These are phyloP conservation scores for Hoplias malabaricus DNA, from an alignment of 2,113 vertebrate species.

Conservation along the genomic window DNA sequence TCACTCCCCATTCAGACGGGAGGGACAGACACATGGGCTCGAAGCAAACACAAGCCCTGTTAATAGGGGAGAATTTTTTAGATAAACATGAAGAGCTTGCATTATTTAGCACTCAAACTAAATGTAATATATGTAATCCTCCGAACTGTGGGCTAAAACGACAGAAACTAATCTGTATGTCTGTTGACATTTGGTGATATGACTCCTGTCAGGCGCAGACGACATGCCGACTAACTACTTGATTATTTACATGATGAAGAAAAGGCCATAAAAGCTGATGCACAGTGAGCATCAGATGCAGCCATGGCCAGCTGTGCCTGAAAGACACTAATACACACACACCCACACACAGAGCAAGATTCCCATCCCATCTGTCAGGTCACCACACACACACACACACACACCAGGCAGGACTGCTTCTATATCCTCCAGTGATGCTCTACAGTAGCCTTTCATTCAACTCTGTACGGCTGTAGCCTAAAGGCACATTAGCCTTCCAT, in stretches of 20 bases:
- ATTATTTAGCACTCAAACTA: not conserved
- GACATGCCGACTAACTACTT: not conserved
- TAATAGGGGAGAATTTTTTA: not conserved
- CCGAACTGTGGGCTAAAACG: not conserved
- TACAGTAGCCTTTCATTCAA: slow-evolving; percentile 1
- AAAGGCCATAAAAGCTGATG: not conserved
- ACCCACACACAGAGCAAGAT: not conserved
- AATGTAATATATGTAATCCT: not conserved
- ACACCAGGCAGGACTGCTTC: slow-evolving; percentile 3
- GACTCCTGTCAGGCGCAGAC: not conserved
- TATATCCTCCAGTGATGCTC: slow-evolving; percentile 10
- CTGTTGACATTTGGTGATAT: not conserved
- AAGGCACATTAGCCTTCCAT: not conserved
- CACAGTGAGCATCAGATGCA: not conserved
- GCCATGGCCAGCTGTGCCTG: slow-evolving; percentile 13
- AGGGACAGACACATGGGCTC: not conserved
- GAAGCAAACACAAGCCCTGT: not conserved
- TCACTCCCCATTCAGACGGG: not conserved
- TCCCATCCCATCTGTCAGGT: not conserved
- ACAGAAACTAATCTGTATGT: not conserved
- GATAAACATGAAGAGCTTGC: not conserved
- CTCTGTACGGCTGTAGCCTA: not conserved
- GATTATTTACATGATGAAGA: not conserved
- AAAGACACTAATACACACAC: slow-evolving; percentile 5
- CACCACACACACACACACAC: slow-evolving; percentile 8